phyloP scores from a whole-genome alignment of 2,888 invertebrate genomes.

The Harpalus rufipes region DNA sequence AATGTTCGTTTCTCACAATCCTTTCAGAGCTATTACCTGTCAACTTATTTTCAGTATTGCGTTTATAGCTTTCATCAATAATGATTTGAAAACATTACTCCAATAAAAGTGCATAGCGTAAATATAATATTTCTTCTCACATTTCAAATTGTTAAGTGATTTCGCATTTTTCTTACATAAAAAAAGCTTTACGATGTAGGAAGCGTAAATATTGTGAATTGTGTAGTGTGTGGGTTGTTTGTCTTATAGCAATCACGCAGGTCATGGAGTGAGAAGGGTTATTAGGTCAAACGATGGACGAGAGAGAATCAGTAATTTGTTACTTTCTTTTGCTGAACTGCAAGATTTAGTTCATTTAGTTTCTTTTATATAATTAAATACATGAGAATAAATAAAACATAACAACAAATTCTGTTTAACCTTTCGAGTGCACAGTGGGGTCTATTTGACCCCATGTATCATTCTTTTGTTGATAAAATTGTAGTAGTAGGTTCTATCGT shows the following conservation, averaged over 20 bases:
- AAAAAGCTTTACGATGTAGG: neutral
- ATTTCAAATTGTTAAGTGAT: no score
- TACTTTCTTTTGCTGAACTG: constrained; percentile 23
- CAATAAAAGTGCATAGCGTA: no score
- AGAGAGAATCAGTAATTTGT: constrained; percentile 48
- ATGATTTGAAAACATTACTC: no score
- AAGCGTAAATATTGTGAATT: neutral
- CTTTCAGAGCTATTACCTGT: neutral
- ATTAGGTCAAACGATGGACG: constrained; percentile 53
- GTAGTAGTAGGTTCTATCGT: no score
- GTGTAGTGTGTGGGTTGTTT: constrained; percentile 5
- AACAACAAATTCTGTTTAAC: no score
- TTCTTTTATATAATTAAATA: neutral
- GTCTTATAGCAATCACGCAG: constrained; percentile 21
- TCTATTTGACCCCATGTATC: no score
- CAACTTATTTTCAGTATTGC: neutral
- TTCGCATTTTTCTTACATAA: neutral
- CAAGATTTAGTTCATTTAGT: neutral
- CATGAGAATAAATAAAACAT: neutral
- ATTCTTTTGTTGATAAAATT: no score
- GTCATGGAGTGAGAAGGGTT: constrained; percentile 1
- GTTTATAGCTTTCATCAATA: neutral
- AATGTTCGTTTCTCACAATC: neutral
- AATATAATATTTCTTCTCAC: no score
- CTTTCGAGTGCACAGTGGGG: no score